Base-by-base conservation (phyloP, 2,888 invertebrate genomes). In the Steinernema hermaphroditum region DNA sequence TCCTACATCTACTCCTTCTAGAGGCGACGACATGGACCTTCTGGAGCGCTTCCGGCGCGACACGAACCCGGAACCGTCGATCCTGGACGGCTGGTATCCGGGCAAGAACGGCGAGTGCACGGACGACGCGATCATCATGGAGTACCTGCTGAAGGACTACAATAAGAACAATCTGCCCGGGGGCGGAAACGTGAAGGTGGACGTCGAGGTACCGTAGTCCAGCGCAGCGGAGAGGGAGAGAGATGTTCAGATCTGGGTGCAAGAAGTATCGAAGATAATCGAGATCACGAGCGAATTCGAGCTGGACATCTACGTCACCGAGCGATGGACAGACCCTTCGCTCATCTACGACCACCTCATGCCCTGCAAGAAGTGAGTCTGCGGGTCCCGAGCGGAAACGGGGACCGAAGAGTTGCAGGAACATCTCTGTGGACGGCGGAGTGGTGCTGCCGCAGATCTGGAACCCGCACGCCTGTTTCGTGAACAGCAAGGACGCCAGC, bases 251-350 rank as follows among this genome's bases (percentile, higher is more conserved):
- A 87, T 81, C 24, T 86, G 86, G 86, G 84, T 86, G 27, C 86
- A 86, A 75, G 86, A 86, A 78, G 86, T 86, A 19, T 86, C 86
- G 34, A 85, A 85, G 73, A 86, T 86, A 74, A 86, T 86, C 73
- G 86, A 86, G 54, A 82, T 87, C 72, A 84, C 84, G 1, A 83
- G 83, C 32, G 86, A 86, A 74, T 86, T 86, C 77, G 86, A 86
- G 72, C 70, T 86, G 76, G 86, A 86, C 74, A 82, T 86, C 46
- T 86, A 86, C 72, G 85, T 86, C 24, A 86, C 86, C 12, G 86
- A 86, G 72, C 73, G 82, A 71, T 86, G 86, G 86, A 75, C 75
- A 0, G 86, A 86, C 69, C 83, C 84, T 2, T 74, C 81, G 6
- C 75, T 86, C 14, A 85, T 83, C 2, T 86, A 82, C 74, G 72